Conservation (phyloP, 2,113 vertebrate species). For the Varanus salvator region DNA sequence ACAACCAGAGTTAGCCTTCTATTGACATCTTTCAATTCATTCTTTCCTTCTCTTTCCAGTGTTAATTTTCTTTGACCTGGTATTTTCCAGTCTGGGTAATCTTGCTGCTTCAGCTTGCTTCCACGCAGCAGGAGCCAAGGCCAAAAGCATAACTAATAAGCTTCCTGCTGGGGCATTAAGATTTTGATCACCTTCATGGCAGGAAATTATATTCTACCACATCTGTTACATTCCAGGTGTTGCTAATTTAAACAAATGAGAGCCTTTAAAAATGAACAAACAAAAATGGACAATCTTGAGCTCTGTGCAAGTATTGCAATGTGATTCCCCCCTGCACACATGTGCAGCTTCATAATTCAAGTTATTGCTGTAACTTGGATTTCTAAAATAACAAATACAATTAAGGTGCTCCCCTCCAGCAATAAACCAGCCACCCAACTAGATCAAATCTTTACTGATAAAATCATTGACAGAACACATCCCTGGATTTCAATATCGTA, state of each 20-base stretch:
- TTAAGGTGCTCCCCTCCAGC: not conserved
- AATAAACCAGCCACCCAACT: not conserved
- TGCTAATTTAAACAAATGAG: conserved; percentile 30
- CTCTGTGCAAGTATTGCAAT: not conserved
- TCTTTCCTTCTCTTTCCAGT: not conserved
- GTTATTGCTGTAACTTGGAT: not conserved
- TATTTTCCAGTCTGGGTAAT: conserved; percentile 25
- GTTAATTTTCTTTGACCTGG: not conserved
- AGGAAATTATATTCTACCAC: conserved; percentile 27
- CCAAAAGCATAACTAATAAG: conserved; percentile 20
- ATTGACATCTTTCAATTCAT: conserved; percentile 5
- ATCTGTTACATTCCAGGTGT: conserved; percentile 31
- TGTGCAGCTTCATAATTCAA: not conserved
- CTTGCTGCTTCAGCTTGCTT: conserved; percentile 20
- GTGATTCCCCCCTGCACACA: not conserved
- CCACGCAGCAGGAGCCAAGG: not conserved
- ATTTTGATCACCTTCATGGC: conserved; percentile 9
- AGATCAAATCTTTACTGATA: not conserved
- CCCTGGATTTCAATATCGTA: not conserved
- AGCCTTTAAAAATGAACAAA: conserved; percentile 2
- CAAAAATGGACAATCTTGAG: not conserved
- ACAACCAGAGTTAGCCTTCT: not conserved
- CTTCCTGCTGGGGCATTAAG: conserved; percentile 22
- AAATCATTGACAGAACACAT: not conserved
- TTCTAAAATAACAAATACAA: not conserved